phyloP scores from a whole-genome alignment of 2,888 invertebrate genomes.

The Glaucopsyche alexis region DNA sequence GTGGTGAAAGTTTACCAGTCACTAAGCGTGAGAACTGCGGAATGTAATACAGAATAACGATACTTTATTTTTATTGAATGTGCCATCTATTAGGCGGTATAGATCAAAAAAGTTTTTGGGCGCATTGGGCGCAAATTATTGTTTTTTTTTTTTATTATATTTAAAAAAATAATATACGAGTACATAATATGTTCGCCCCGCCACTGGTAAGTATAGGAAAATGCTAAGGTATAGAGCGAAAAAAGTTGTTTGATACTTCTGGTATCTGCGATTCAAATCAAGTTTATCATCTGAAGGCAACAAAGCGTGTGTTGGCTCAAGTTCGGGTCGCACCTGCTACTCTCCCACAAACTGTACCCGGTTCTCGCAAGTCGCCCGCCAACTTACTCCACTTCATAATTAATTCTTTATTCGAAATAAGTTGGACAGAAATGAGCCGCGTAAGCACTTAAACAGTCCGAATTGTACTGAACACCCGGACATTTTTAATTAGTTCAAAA shows the following conservation, averaged over 20 bases:
- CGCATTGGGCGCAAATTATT: no score
- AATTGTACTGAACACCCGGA: slow-evolving; percentile 72
- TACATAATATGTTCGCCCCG: neutral
- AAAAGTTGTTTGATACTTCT: neutral
- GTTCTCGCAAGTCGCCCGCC: slow-evolving; percentile 65
- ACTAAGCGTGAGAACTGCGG: no score
- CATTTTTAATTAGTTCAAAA: slow-evolving; percentile 77
- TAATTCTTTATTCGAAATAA: slow-evolving; percentile 79
- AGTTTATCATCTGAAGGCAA: slow-evolving; percentile 75
- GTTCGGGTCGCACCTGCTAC: slow-evolving; percentile 72
- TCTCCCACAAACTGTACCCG: slow-evolving; percentile 77
- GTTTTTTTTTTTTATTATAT: no score
- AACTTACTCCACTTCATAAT: slow-evolving; percentile 75
- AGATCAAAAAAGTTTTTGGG: no score
- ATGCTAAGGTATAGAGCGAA: neutral
- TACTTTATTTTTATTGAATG: no score
- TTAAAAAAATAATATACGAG: no score
- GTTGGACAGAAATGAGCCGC: slow-evolving; percentile 70
- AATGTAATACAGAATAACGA: no score
- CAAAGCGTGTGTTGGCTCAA: slow-evolving; percentile 70
- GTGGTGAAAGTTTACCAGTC: no score
- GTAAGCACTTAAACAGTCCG: slow-evolving; percentile 76
- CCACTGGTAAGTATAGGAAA: neutral
- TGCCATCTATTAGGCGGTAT: no score
- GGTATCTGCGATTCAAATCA: slow-evolving; percentile 75